A percentile compares a stretch with the other conserved stretches of the same genome.
Evolutionary conservation across 2,888 invertebrate genomes (phyloP).

Genomic region (Thymelicus sylvestris): DNA sequence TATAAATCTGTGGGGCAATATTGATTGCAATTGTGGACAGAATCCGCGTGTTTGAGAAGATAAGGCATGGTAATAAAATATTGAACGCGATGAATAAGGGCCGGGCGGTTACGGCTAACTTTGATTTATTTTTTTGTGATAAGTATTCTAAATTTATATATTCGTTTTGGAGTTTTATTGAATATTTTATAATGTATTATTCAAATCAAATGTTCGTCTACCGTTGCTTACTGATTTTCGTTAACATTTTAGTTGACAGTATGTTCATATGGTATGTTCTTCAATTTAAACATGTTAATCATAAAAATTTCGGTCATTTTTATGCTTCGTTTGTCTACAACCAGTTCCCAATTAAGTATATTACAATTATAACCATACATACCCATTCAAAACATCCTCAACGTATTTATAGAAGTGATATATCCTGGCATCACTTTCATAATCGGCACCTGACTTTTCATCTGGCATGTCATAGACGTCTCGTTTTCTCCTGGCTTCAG

Average conservation of each 20-base stretch:
- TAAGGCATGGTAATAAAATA: slow-evolving; percentile 20
- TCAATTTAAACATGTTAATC: no score
- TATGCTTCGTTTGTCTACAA: no score
- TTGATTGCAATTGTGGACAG: slow-evolving; percentile 16
- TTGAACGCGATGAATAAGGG: slow-evolving; percentile 18
- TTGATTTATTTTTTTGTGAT: slow-evolving; percentile 8
- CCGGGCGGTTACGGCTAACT: background rate
- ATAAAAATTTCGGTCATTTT: no score
- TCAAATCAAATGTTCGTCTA: background rate
- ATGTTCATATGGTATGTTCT: no score
- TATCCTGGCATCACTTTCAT: slow-evolving; percentile 66
- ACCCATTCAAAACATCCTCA: slow-evolving; percentile 67
- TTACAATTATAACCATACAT: slow-evolving; percentile 39
- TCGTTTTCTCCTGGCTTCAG: slow-evolving; percentile 60
- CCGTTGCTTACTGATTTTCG: no score
- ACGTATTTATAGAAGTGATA: slow-evolving; percentile 73
- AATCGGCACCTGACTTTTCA: slow-evolving; percentile 41
- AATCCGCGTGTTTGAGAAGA: slow-evolving; percentile 12
- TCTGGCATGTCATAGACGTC: slow-evolving; percentile 39
- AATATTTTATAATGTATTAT: background rate
- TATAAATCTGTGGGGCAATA: slow-evolving; percentile 18
- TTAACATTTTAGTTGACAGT: no score
- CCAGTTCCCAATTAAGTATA: no score
- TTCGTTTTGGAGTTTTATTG: slow-evolving; percentile 5
- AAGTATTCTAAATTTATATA: slow-evolving; percentile 4